A percentile compares a stretch with the other conserved stretches of the same genome.
Evolutionary conservation across 1,140 invertebrate genomes (phyloP).

Genomic region (Temnothorax curvispinosus): DNA sequence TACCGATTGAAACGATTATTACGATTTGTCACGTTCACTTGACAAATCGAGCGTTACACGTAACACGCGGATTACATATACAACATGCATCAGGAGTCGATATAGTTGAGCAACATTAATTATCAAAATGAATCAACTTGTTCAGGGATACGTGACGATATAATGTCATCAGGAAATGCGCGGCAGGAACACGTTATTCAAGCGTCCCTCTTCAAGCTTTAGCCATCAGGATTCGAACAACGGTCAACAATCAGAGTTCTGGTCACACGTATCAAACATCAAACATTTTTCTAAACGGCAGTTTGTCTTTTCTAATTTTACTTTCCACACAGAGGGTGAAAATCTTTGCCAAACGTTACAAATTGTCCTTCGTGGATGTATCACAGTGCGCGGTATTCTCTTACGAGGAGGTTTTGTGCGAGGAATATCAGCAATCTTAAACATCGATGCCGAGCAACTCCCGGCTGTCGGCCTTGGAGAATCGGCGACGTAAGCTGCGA

Average conservation of each 20-base stretch:
- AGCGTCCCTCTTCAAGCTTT: not conserved
- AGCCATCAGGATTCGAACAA: not conserved
- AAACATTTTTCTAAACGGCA: not conserved
- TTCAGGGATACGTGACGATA: not conserved
- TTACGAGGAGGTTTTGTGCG: not conserved
- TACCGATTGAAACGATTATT: not conserved
- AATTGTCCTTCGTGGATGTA: not conserved
- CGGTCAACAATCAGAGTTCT: slow-evolving; percentile 18
- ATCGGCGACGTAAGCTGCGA: slow-evolving; percentile 83
- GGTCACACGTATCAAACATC: slow-evolving; percentile 13
- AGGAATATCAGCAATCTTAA: slow-evolving; percentile 60
- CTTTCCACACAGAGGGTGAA: not conserved
- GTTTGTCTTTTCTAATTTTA: slow-evolving; percentile 5
- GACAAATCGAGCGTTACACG: not conserved
- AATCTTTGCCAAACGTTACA: not conserved
- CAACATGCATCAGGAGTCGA: not conserved
- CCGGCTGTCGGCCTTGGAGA: slow-evolving; percentile 80
- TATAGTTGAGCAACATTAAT: slow-evolving; percentile 22
- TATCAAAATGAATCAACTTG: slow-evolving; percentile 48
- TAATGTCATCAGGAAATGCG: slow-evolving; percentile 1
- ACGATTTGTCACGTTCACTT: not conserved
- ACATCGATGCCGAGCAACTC: slow-evolving; percentile 83
- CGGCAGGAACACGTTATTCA: slow-evolving; percentile 12
- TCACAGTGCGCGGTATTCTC: not conserved
- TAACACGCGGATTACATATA: not conserved